These are phyloP conservation scores for Drosophila bocki DNA, from an alignment of 1,140 invertebrate genomes.

Conservation along the genomic window DNA sequence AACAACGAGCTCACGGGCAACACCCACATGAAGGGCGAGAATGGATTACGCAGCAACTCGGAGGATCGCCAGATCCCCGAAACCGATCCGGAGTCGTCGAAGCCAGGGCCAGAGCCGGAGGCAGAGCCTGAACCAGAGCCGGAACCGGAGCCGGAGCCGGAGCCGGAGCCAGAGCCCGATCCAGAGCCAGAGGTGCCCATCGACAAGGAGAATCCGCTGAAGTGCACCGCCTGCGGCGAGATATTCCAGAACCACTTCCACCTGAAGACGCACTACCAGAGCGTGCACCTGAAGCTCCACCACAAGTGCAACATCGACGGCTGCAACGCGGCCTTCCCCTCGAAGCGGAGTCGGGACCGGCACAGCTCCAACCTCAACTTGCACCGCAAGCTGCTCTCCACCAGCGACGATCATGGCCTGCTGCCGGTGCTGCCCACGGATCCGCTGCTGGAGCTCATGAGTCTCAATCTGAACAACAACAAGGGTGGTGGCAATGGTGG, in stretches of 20 bases:
- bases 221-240: conserved; percentile 96
- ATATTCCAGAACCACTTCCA: conserved; percentile 97
- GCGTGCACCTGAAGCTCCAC: conserved; percentile 97
- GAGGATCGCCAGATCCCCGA: not conserved
- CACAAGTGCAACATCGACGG: conserved; percentile 98
- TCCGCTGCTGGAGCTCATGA: conserved; percentile 74
- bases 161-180: conserved; percentile 37
- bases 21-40: conserved; percentile 20
- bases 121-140: not conserved
- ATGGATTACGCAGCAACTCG: conserved; percentile 4
- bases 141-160: conserved; percentile 22
- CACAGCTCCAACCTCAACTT: conserved; percentile 97
- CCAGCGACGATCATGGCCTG: conserved; percentile 86
- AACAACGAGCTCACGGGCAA: conserved; percentile 37
- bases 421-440: conserved; percentile 81
- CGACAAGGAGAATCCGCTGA: conserved; percentile 90
- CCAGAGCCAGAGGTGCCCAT: conserved; percentile 92
- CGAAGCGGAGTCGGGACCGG: conserved; percentile 95
- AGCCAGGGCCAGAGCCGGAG: not conserved
- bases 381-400: conserved; percentile 94
- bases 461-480: conserved; percentile 78
- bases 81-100: not conserved
- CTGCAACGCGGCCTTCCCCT: conserved; percentile 98
- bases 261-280: conserved; percentile 98
- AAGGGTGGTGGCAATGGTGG: conserved; percentile 63